phyloP scores from a whole-genome alignment of 2,888 invertebrate genomes.

The Chaetogeoica ovagalla region DNA sequence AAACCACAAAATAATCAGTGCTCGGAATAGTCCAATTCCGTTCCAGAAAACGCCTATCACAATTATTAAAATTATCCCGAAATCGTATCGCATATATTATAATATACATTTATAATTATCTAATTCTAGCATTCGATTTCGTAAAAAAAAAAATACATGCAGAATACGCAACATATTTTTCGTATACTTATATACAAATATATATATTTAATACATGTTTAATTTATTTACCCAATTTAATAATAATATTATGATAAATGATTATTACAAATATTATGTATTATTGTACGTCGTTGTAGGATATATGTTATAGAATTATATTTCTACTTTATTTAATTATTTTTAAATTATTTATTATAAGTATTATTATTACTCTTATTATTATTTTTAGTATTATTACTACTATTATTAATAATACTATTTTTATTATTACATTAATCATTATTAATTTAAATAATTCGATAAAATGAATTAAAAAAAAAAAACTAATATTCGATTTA shows the following conservation, averaged over 20 bases:
- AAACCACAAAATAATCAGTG: conserved; percentile 21
- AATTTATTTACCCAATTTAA: no score
- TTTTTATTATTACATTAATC: not conserved
- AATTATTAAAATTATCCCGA: not conserved
- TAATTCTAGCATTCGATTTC: no score
- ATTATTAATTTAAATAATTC: not conserved
- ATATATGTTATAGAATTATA: not conserved
- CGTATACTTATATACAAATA: no score
- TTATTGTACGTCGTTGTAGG: not conserved
- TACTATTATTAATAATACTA: not conserved
- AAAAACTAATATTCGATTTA: not conserved
- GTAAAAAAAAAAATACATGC: no score
- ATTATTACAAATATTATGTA: no score
- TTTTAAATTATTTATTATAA: not conserved
- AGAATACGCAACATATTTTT: no score
- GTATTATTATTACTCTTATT: no score
- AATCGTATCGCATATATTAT: not conserved
- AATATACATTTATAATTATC: no score
- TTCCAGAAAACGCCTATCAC: not conserved
- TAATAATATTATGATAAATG: not conserved
- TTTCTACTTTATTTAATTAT: not conserved
- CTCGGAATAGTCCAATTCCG: not conserved
- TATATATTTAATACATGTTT: no score
- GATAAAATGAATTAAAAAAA: not conserved
- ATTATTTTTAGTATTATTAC: no score